Evolutionary conservation across 2,888 invertebrate species (phyloP), one percentile per base, ranked within the genome.

Genomic region (Drosophila imparisetae): DNA sequence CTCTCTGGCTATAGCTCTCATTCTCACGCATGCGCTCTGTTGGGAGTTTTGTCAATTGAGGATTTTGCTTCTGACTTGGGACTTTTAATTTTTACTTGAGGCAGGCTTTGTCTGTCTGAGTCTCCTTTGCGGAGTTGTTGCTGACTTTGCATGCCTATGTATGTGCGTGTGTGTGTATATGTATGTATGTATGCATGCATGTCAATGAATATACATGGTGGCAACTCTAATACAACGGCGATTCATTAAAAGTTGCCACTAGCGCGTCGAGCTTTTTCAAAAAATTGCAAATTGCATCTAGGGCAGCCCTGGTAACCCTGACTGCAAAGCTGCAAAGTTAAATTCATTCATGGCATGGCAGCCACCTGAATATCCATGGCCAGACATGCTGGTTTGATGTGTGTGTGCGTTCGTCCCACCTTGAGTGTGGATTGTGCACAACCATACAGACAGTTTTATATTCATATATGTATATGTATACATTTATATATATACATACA

Each of bases 31-130:
- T 85, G 85, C 85, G 85, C 82, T 29, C 32, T 61, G 27, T 58
- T n/a, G 48, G 67, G 74, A 78, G 78, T 71, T 75, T 64, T 66
- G 66, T 55, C 65, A 67, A 72, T 78, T 78, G 62, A 62, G 66
- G 69, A 66, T 52, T 67, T 71, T 73, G 60, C 54, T 60, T 21
- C n/a, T 49, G 62, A 55, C 38, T 69, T 82, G 67, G 63, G 69
- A 83, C 86, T 80, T 85, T 75, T 75, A 73, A 65, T 81, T 83
- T 86, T 68, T 53, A 78, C 83, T 83, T 83, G 86, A 67, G 83
- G 83, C 83, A 83, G 83, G 75, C 75, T 86, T 78, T 71, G 30
- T 40, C 55, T 73, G 59, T 15, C 45, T 45, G 45, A 29, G 29
- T 7, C 29, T 29, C 29, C 29, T 45, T 24, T 45, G 32, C 30